Evolutionary conservation across 2,797 vertebrate species (phyloP).

Genomic region (Hydrocynus forskahlii): DNA sequence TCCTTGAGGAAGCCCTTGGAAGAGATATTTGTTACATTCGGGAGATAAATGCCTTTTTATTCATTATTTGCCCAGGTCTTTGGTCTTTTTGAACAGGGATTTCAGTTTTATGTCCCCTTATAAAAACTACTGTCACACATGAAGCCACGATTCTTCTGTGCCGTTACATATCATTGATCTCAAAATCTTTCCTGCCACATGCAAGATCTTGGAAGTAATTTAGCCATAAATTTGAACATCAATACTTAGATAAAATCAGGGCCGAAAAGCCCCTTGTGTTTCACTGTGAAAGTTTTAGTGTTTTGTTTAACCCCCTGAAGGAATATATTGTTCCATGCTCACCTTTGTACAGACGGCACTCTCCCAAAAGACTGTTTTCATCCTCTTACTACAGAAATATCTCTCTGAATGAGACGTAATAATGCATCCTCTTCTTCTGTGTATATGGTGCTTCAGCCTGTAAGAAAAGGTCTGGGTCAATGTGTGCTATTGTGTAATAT

Average conservation of each 20-base stretch:
- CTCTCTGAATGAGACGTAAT: constrained; percentile 49
- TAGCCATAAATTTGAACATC: neutral
- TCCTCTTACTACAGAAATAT: constrained; percentile 28
- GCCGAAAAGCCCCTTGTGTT: constrained; percentile 3
- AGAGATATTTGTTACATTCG: neutral
- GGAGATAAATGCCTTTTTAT: neutral
- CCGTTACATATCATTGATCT: neutral
- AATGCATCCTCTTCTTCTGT: constrained; percentile 66
- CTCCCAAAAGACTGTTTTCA: constrained; percentile 6
- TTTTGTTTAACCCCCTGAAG: neutral
- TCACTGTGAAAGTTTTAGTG: constrained; percentile 17
- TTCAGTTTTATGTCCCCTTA: neutral
- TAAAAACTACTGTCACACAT: neutral
- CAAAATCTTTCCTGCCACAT: neutral
- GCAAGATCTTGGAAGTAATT: neutral
- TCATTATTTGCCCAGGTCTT: neutral
- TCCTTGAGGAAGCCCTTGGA: neutral
- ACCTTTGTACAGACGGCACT: neutral
- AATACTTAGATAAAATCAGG: neutral
- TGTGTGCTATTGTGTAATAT: constrained; percentile 80
- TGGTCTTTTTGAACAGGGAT: neutral
- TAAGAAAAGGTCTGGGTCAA: constrained; percentile 64
- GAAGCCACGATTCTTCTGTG: neutral
- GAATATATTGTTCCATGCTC: constrained; percentile 4
- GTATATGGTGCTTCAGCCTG: constrained; percentile 66